These are phyloP conservation scores for Girardia tigrina DNA, from an alignment of 2,888 invertebrate species.

Conservation along the genomic window DNA sequence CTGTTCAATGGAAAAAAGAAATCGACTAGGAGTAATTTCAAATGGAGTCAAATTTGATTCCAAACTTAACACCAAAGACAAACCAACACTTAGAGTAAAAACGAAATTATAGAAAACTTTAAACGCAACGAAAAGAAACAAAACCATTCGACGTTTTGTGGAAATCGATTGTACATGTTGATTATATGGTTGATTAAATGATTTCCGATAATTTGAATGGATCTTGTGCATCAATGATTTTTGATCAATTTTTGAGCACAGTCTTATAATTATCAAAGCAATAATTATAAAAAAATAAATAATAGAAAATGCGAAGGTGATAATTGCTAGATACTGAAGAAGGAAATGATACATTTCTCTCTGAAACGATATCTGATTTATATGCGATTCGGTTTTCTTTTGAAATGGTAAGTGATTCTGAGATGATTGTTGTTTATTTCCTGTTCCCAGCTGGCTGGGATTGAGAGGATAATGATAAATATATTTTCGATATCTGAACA, in stretches of 20 bases:
- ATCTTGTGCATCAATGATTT: slow-evolving; percentile 14
- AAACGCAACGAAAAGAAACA: slow-evolving; percentile 1
- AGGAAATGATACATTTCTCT: slow-evolving; percentile 6
- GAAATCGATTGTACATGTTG: background rate
- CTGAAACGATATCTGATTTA: background rate
- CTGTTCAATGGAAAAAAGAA: slow-evolving; percentile 8
- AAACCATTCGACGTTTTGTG: background rate
- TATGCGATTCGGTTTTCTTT: background rate
- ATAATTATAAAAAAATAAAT: background rate
- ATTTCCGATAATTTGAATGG: slow-evolving; percentile 1
- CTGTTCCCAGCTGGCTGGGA: background rate
- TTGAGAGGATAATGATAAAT: background rate
- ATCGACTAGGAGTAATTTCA: background rate
- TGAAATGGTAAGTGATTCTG: background rate
- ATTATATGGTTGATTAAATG: background rate
- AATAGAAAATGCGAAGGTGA: slow-evolving; percentile 3
- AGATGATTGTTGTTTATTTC: background rate
- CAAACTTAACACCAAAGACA: background rate
- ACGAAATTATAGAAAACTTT: background rate
- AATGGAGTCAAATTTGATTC: slow-evolving; percentile 3
- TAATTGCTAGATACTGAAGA: background rate
- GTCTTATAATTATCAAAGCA: background rate
- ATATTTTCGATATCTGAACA: background rate
- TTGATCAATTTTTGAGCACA: background rate
- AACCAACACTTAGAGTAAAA: background rate